Conservation (phyloP, 2,797 vertebrate species). For the Synaphobranchus kaupii region DNA sequence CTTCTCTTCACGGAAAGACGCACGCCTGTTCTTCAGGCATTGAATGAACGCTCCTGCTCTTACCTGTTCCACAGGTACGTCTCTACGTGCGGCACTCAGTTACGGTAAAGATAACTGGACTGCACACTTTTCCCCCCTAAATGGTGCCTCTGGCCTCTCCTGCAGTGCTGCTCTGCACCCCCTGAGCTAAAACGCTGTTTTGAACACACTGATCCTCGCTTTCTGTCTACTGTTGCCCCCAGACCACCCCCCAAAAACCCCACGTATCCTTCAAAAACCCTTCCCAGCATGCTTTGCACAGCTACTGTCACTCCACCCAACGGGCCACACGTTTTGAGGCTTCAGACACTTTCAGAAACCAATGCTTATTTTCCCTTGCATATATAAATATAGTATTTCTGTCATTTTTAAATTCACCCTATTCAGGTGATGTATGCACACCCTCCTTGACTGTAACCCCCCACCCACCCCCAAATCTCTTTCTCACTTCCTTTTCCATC, state of each 20-base stretch:
- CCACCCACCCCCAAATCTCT: slow-evolving; percentile 16
- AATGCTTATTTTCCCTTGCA: slow-evolving; percentile 18
- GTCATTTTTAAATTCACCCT: neutral
- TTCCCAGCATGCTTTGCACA: slow-evolving; percentile 7
- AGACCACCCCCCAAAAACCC: too few species aligned
- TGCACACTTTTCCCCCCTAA: neutral
- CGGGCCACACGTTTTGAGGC: neutral
- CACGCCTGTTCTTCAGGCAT: neutral
- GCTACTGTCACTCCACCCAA: neutral
- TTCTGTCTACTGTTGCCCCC: too few species aligned
- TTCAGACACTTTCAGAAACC: slow-evolving; percentile 8
- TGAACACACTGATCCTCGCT: neutral
- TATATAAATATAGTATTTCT: slow-evolving; percentile 11
- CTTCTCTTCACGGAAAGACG: neutral
- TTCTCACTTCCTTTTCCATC: slow-evolving; percentile 18
- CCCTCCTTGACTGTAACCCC: slow-evolving; percentile 23
- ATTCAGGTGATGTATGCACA: neutral
- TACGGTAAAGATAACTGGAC: neutral
- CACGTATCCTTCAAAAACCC: neutral
- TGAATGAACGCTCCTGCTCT: neutral
- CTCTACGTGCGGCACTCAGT: neutral
- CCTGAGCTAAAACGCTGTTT: neutral
- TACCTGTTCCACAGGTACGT: neutral
- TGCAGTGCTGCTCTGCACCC: neutral
- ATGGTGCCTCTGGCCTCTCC: neutral